A percentile compares a stretch with the other conserved stretches of the same genome.
Evolutionary conservation across 2,888 invertebrate species (phyloP).

Genomic region (Caenorhabditis sp.): DNA sequence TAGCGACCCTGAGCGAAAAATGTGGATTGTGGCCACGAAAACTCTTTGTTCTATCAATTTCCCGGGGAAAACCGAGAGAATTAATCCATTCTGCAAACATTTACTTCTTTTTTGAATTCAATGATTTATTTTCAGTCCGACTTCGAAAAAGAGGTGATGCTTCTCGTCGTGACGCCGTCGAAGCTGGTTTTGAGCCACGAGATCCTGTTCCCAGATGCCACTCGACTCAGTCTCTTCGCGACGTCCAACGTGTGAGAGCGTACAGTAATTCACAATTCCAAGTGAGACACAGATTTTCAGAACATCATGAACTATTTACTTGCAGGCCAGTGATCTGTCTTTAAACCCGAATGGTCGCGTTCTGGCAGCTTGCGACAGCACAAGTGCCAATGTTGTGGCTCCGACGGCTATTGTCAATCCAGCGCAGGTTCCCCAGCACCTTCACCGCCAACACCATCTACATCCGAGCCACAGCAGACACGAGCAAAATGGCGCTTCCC

Average conservation of each 20-base stretch:
- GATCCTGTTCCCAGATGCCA: conserved; percentile 63
- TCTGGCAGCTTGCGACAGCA: conserved; percentile 48
- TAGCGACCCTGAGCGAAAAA: not conserved
- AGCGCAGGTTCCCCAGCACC: conserved; percentile 6
- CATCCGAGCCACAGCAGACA: conserved; percentile 34
- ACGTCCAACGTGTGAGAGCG: conserved; percentile 47
- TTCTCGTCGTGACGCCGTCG: conserved; percentile 59
- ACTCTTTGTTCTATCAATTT: too few relatives aligned
- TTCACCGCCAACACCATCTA: conserved; percentile 20
- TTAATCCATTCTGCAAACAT: too few relatives aligned
- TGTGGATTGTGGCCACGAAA: conserved; percentile 17
- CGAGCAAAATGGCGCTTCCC: too few relatives aligned
- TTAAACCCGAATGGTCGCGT: conserved; percentile 51
- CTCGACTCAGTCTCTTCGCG: conserved; percentile 62
- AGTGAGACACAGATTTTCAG: conserved; percentile 17
- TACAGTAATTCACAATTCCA: conserved; percentile 63
- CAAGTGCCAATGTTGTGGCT: conserved; percentile 33
- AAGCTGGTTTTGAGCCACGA: conserved; percentile 64
- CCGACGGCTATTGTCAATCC: conserved; percentile 52
- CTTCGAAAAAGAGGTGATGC: conserved; percentile 58
- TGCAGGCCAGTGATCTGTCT: conserved; percentile 50
- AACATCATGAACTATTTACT: not conserved
- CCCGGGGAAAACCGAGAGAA: not conserved
- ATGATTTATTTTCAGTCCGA: conserved; percentile 56
- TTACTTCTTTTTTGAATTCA: too few relatives aligned